These are phyloP conservation scores for Pterobdella sp. DNA, from an alignment of 2,888 invertebrate species.

Conservation along the genomic window DNA sequence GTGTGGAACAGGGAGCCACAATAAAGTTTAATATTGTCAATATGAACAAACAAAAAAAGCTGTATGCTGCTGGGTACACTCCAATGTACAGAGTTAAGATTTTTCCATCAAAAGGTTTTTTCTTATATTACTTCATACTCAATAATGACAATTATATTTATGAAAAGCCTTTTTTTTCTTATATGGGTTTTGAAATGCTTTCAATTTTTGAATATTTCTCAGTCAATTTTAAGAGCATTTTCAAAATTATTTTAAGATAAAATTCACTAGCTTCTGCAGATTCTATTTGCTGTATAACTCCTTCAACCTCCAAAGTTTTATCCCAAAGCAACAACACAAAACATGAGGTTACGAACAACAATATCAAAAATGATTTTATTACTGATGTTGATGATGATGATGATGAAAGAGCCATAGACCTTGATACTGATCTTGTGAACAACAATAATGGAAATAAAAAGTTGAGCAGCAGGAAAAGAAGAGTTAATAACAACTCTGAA, in stretches of 20 bases:
- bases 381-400: not conserved
- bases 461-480: not conserved
- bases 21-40: conserved; percentile 77
- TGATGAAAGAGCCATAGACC: not conserved
- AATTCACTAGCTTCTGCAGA: too few relatives aligned
- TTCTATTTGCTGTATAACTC: too few relatives aligned
- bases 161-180: too few relatives aligned
- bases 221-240: too few relatives aligned
- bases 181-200: too few relatives aligned
- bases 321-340: not conserved
- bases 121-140: too few relatives aligned
- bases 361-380: not conserved
- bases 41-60: conserved; percentile 78
- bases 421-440: not conserved
- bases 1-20: conserved; percentile 52
- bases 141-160: conserved; percentile 59
- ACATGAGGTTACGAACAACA: not conserved
- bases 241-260: too few relatives aligned
- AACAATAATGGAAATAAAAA: not conserved
- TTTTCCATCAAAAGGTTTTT: not conserved
- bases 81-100: conserved; percentile 41
- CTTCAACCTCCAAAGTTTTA: too few relatives aligned
- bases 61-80: conserved; percentile 69
- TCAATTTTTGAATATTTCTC: too few relatives aligned
- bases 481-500: not conserved